Conservation (phyloP, 2,888 invertebrate species). For the Epinotia brunnichana region DNA sequence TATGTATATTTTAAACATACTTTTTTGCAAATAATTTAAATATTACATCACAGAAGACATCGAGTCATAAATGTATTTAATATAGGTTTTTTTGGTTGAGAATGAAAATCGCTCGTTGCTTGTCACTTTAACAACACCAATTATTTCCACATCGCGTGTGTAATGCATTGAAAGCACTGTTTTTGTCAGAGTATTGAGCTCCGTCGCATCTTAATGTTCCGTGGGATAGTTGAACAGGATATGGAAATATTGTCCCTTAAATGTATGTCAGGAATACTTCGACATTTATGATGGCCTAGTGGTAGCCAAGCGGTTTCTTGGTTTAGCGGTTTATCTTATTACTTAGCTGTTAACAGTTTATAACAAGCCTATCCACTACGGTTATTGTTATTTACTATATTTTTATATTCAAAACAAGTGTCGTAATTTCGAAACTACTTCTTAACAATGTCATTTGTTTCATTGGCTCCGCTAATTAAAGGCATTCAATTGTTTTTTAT, state of each 20-base stretch:
- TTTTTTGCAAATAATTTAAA: no score
- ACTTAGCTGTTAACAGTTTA: conserved; percentile 35
- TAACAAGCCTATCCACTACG: conserved; percentile 21
- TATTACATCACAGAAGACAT: neutral
- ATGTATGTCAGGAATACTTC: conserved; percentile 33
- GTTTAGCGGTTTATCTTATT: conserved; percentile 42
- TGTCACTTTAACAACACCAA: conserved; percentile 46
- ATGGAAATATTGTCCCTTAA: conserved; percentile 1
- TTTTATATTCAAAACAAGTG: neutral
- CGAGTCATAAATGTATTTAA: neutral
- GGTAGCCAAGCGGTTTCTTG: conserved; percentile 37
- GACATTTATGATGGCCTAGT: conserved; percentile 11
- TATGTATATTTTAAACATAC: no score
- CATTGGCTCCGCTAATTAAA: neutral
- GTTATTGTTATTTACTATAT: conserved; percentile 14
- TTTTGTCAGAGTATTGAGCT: conserved; percentile 26
- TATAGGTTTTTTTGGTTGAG: no score
- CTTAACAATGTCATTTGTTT: neutral
- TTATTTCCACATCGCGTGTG: conserved; percentile 35
- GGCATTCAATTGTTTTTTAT: neutral
- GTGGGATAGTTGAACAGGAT: conserved; percentile 29
- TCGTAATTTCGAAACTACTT: conserved; percentile 1
- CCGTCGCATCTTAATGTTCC: conserved; percentile 7
- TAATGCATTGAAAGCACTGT: conserved; percentile 42
- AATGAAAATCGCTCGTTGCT: conserved; percentile 48